Evolutionary conservation across 2,113 vertebrate species (phyloP), one percentile per base, ranked within the genome.

Genomic region (Clarias batrachus): DNA sequence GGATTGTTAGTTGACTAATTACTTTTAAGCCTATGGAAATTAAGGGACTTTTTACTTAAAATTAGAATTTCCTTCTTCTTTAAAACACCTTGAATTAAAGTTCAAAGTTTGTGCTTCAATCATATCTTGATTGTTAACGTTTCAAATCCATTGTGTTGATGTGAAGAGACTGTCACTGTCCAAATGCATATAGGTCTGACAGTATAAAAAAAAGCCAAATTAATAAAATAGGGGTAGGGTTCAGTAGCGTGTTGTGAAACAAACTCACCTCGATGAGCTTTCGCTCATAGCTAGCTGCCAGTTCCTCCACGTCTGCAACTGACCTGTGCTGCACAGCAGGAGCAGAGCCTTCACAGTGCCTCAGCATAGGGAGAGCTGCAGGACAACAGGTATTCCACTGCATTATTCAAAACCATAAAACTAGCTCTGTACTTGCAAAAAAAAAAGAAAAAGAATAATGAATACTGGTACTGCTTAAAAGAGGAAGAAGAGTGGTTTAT

Each of bases 241-340:
- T 78, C 30, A 23, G 27, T 62, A 25, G 11, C 78, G 23, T 33
- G 48, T 10, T 30, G 65, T 60, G 30, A n/a, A 71, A 71, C 27
- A 54, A 74, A 81, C 93, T 96, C 94, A 99, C 98, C 98, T 99
- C 98, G 0, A 99, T 97, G 86, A 99, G 96, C 91, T 99, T 99
- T 63, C 97, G 96, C 90, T 99, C 98, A 0, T 99, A 99, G 89
- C 96, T 96, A 90, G 94, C 96, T 1, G 97, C 97, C 10, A 98
- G 93, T 68, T 99, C 97, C 88, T 99, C 98, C 0, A 96, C 93
- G 85, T 97, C 96, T 52, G 96, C 97, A 71, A 95, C 93, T 23
- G 94, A 96, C 90, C 96, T 97, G 91, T 96, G 96, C 87, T 97
- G 97, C 1, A 95, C 93, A 65, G 94, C 87, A 0, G 94, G 90